Conservation (phyloP, 2,888 invertebrate genomes). For the Steinernema hermaphroditum region DNA sequence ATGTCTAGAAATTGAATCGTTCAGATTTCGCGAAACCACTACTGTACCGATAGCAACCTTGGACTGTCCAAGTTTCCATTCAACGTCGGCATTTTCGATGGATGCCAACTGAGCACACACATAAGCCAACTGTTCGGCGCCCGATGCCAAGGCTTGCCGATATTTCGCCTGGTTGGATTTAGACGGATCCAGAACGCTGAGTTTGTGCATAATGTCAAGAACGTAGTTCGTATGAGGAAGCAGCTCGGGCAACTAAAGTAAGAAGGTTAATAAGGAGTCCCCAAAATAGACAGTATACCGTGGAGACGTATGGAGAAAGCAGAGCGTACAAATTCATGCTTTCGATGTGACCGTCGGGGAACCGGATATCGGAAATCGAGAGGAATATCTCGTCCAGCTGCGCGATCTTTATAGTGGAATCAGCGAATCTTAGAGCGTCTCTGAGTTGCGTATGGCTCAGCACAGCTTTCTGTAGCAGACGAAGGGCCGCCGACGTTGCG, state of each 20-base stretch:
- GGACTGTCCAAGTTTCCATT: not conserved
- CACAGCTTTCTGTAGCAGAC: not conserved
- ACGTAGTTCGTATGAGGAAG: slow-evolving; percentile 1
- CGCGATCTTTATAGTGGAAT: not conserved
- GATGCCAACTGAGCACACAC: not conserved
- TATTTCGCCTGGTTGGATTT: not conserved
- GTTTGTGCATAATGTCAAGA: not conserved
- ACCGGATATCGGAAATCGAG: not conserved
- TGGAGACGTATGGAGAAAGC: not conserved
- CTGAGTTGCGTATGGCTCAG: not conserved
- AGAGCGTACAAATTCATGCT: not conserved
- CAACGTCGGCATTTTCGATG: not conserved
- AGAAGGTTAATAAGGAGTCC: not conserved
- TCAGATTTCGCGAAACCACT: not conserved
- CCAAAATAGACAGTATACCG: not conserved
- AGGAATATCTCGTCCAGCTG: not conserved
- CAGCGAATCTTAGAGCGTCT: not conserved
- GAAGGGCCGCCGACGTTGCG: not conserved
- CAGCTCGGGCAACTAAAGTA: not conserved
- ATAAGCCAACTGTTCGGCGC: not conserved
- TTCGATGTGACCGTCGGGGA: not conserved
- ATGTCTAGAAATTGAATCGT: not conserved
- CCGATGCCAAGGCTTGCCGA: not conserved
- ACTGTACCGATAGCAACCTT: not conserved
- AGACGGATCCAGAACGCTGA: not conserved